Percentiles rank a stretch among this genome's conserved stretches.
phyloP scores from a whole-genome alignment of 2,888 invertebrate species.

The Rotaria socialis region DNA sequence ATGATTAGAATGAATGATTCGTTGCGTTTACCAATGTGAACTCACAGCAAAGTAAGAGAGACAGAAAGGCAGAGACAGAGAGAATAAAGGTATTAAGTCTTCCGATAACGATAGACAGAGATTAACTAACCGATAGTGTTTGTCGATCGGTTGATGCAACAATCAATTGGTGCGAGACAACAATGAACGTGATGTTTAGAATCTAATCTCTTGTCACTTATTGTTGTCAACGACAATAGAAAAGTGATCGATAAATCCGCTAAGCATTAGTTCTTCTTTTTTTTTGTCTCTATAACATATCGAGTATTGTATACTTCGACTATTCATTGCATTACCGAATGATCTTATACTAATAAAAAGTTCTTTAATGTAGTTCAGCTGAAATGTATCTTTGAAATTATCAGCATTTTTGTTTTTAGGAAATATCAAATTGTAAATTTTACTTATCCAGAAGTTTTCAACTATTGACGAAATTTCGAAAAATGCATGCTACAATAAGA shows the following conservation, averaged over 20 bases:
- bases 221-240: neutral
- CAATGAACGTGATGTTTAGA: neutral
- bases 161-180: slow-evolving; percentile 13
- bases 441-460: no score
- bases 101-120: slow-evolving; percentile 7
- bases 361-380: no score
- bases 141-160: neutral
- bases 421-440: no score
- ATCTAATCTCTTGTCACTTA: slow-evolving; percentile 3
- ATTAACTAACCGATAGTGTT: neutral
- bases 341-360: no score
- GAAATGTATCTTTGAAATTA: no score
- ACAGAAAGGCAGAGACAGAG: neutral
- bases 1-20: neutral
- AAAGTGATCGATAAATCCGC: neutral
- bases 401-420: no score
- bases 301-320: no score
- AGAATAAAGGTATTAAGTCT: neutral
- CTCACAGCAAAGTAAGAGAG: neutral
- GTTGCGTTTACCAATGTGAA: neutral
- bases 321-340: no score
- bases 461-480: no score
- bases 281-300: neutral
- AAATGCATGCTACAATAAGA: no score
- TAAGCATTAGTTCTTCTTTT: neutral